phyloP scores from a whole-genome alignment of 2,113 vertebrate species.

The Vidua macroura region DNA sequence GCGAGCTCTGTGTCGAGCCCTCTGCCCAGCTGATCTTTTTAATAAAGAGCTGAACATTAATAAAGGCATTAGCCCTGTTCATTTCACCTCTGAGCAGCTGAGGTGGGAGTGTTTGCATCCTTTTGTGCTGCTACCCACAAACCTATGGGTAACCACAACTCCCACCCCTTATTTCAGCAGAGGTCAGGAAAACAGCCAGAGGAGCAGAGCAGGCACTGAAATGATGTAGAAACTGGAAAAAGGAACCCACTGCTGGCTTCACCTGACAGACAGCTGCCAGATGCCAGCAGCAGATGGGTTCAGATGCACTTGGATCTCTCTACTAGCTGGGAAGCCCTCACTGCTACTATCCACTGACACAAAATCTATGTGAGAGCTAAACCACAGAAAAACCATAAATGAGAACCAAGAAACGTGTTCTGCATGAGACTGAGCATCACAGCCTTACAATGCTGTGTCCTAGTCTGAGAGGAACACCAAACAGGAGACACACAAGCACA shows the following conservation, averaged over 20 bases:
- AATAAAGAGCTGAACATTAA: too few relatives aligned
- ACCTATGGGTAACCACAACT: neutral
- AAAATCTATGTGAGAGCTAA: neutral
- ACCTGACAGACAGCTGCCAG: neutral
- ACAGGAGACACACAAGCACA: neutral
- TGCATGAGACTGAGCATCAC: neutral
- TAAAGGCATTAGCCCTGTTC: too few relatives aligned
- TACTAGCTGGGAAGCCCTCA: neutral
- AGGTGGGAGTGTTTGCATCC: rapidly evolving
- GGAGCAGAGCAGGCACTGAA: neutral
- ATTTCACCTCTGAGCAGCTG: neutral
- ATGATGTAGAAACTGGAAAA: neutral
- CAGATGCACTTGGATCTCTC: neutral
- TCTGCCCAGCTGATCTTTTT: too few relatives aligned
- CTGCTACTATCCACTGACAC: neutral
- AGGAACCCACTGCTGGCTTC: neutral
- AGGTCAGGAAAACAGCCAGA: neutral
- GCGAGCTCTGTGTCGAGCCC: too few relatives aligned
- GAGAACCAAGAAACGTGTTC: rapidly evolving
- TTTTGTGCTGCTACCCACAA: neutral
- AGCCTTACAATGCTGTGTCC: neutral
- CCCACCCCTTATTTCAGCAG: neutral
- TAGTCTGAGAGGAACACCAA: neutral
- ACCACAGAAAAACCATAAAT: neutral
- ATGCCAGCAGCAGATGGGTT: neutral